phyloP scores from a whole-genome alignment of 2,888 invertebrate species.

The Cordylochernes scorpioides region DNA sequence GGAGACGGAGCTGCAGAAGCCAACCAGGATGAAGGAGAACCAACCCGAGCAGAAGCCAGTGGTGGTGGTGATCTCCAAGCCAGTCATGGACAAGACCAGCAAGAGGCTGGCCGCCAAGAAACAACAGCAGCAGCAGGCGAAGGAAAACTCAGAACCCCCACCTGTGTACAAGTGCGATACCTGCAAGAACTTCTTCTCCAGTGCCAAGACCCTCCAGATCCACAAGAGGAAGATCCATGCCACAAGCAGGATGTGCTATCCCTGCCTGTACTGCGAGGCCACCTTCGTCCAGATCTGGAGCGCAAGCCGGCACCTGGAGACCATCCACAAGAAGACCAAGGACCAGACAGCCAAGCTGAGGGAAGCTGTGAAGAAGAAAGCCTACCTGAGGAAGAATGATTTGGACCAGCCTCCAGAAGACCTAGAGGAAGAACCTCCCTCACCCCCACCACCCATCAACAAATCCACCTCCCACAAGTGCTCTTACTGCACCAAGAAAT shows the following conservation, averaged over 20 bases:
- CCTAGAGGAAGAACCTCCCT: no score
- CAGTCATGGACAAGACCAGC: no score
- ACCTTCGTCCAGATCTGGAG: slow-evolving; percentile 31
- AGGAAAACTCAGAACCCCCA: no score
- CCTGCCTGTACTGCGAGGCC: slow-evolving; percentile 48
- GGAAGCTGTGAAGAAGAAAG: slow-evolving; percentile 14
- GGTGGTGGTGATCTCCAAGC: no score
- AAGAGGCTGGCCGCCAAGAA: no score
- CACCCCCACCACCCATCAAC: no score
- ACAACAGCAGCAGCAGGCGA: no score
- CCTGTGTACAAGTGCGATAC: no score
- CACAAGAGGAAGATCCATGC: slow-evolving; percentile 50
- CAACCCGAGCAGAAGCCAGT: no score
- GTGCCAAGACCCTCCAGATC: slow-evolving; percentile 40
- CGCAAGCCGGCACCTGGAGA: slow-evolving; percentile 18
- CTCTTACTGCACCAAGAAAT: background rate
- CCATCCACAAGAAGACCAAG: slow-evolving; percentile 17
- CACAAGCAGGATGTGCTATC: slow-evolving; percentile 37
- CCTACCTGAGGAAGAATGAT: slow-evolving; percentile 9
- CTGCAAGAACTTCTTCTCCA: slow-evolving; percentile 38
- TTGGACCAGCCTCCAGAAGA: no score
- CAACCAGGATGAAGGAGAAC: no score
- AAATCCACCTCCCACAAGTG: background rate
- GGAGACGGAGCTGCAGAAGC: no score
- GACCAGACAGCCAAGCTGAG: slow-evolving; percentile 17